These are phyloP conservation scores for Apamea monoglypha DNA, from an alignment of 2,888 invertebrate genomes.

Conservation along the genomic window DNA sequence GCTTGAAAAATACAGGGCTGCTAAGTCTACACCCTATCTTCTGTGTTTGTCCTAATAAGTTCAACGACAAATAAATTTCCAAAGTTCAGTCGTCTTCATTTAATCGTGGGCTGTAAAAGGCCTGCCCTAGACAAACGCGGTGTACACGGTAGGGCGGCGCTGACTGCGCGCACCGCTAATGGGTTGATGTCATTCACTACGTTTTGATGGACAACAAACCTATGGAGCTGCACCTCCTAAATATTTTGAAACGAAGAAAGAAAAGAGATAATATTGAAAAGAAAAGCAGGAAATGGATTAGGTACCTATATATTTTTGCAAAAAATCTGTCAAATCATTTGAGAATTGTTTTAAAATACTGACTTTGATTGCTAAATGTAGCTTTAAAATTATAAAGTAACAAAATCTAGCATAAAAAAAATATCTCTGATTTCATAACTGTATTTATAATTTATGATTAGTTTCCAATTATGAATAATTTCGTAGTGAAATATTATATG, in stretches of 20 bases:
- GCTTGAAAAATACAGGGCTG: not conserved
- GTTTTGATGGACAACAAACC: slow-evolving; percentile 67
- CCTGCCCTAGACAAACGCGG: slow-evolving; percentile 66
- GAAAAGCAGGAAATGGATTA: not conserved
- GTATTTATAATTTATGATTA: slow-evolving; percentile 38
- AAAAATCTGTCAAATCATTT: not conserved
- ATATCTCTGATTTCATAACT: slow-evolving; percentile 18
- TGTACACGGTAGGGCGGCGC: slow-evolving; percentile 74
- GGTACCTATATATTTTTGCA: too few relatives aligned
- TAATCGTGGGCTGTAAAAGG: slow-evolving; percentile 68
- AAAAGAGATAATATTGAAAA: not conserved
- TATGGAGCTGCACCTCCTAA: slow-evolving; percentile 66
- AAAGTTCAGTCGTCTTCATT: not conserved
- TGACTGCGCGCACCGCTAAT: slow-evolving; percentile 84
- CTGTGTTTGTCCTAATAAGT: not conserved
- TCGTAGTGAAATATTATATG: slow-evolving; percentile 39
- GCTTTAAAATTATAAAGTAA: not conserved
- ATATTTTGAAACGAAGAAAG: not conserved
- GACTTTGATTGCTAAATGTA: not conserved
- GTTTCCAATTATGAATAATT: slow-evolving; percentile 45
- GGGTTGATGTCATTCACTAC: slow-evolving; percentile 86
- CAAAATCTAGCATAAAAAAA: not conserved
- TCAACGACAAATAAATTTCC: not conserved
- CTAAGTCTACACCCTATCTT: not conserved
- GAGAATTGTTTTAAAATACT: not conserved